These are phyloP conservation scores for Cylas formicarius DNA, from an alignment of 1,140 invertebrate species.

Conservation along the genomic window DNA sequence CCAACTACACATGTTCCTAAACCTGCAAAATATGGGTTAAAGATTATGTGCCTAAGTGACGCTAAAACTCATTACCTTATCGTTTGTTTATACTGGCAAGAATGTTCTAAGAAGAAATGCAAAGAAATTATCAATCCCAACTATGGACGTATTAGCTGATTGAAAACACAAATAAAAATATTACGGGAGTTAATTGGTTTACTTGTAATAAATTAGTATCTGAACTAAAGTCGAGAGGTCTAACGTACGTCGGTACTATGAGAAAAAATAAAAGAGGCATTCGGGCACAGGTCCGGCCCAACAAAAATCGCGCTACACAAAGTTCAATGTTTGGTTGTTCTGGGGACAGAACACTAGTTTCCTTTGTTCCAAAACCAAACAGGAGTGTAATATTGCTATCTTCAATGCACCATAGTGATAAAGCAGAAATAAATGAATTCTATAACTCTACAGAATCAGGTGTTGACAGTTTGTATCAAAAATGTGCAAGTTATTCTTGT, in stretches of 20 bases:
- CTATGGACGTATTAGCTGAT: slow-evolving; percentile 1
- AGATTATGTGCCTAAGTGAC: background rate
- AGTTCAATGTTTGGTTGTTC: slow-evolving; percentile 6
- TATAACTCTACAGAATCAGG: slow-evolving; percentile 37
- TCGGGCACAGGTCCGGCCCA: background rate
- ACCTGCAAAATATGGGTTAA: slow-evolving; percentile 1
- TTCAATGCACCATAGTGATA: slow-evolving; percentile 32
- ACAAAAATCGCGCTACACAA: too few species aligned
- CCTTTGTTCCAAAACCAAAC: slow-evolving; percentile 30
- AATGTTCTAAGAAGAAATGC: background rate
- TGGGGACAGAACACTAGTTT: slow-evolving; percentile 27
- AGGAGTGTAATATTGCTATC: slow-evolving; percentile 36
- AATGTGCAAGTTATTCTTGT: slow-evolving; percentile 28
- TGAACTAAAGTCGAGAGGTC: too few species aligned
- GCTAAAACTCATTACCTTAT: background rate
- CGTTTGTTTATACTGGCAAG: background rate
- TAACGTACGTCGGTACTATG: slow-evolving; percentile 3
- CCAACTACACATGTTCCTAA: slow-evolving; percentile 4
- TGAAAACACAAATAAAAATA: slow-evolving; percentile 3
- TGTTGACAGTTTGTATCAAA: slow-evolving; percentile 34
- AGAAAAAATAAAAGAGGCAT: slow-evolving; percentile 5
- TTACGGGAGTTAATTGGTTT: slow-evolving; percentile 3
- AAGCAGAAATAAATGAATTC: slow-evolving; percentile 31
- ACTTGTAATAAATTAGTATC: too few species aligned
- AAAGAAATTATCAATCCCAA: too few species aligned